Evolutionary conservation across 2,797 vertebrate species (phyloP).

Genomic region (Eurystomus glaucurus): DNA sequence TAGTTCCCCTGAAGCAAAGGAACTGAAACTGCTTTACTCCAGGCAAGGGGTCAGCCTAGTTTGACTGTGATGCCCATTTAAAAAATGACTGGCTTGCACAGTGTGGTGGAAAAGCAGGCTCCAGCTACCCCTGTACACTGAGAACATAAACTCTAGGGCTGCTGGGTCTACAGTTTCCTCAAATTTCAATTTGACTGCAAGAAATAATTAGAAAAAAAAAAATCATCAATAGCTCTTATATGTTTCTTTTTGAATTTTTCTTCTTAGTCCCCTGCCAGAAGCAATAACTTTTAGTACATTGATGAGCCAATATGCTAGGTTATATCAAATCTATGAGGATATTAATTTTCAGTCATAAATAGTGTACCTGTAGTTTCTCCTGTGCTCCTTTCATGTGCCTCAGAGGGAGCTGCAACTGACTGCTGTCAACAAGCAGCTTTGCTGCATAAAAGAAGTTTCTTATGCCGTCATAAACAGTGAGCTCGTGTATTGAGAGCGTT

Average conservation of each 20-base stretch:
- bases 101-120: neutral
- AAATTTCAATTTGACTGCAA: neutral
- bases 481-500: neutral
- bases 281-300: slow-evolving; percentile 10
- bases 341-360: slow-evolving; percentile 47
- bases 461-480: neutral
- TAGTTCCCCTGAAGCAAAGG: neutral
- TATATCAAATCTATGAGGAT: slow-evolving; percentile 30
- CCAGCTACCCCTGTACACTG: neutral
- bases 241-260: neutral
- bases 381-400: neutral
- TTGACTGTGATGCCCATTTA: neutral
- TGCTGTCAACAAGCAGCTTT: neutral
- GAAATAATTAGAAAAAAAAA: neutral
- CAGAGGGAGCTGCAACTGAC: neutral
- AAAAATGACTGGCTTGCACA: neutral
- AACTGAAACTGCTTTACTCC: neutral
- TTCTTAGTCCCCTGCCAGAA: slow-evolving; percentile 17
- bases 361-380: neutral
- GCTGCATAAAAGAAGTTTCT: neutral
- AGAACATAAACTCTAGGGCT: neutral
- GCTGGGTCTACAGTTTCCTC: neutral
- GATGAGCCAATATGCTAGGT: slow-evolving; percentile 20
- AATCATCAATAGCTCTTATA: neutral
- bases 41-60: neutral